Base-by-base conservation (phyloP, 2,113 vertebrate species). In the Tyrannus savana region DNA sequence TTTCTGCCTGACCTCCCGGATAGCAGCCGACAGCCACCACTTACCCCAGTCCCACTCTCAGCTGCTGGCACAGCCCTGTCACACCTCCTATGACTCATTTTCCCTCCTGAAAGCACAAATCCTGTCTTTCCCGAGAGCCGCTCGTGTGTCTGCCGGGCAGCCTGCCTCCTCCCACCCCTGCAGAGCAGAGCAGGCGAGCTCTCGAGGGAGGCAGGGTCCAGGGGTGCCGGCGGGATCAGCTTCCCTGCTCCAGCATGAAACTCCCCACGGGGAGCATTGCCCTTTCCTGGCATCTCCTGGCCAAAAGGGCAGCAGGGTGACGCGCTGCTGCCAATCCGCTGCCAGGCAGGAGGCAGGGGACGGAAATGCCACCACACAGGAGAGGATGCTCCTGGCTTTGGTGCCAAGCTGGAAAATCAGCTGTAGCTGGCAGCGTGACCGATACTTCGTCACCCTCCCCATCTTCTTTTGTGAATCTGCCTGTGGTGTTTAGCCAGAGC, bases 1-100 rank as follows among this genome's bases (percentile, higher is more conserved):
- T 84, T 84, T 89, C 93, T 87, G 95, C 86, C 89, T 86, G 89
- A 93, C 92, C 92, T 95, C 89, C 50, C 0, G 41, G 68, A 71
- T 49, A 37, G 93, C 90, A 90, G 73, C 90, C 3, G 35, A 75
- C 90, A 91, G 63, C 46, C 80, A 81, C 92, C 30, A 5, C 92
- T 96, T 90, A 76, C 31, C 91, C 93, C 2, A 27, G 79, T 56
- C 83, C 71, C 0, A 0, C 1, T 4, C 82, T 90, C 47, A 0
- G 72, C 83, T 8, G 7, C 85, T 67, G 71, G 69, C 88, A 90
- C 7, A 12, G 60, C 87, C 47, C 75, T 73, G 90, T 42, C 31
- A 1, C 44, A 11, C 63, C 75, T 67, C 31, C 72, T 3, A 3
- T 60, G 79, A 76, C 87, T 95, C 89, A 67, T 92, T 89, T 84